Percentiles rank a stretch among this genome's conserved stretches.
Conservation (phyloP, 1,140 invertebrate genomes). For the Ectropis grisescens region DNA sequence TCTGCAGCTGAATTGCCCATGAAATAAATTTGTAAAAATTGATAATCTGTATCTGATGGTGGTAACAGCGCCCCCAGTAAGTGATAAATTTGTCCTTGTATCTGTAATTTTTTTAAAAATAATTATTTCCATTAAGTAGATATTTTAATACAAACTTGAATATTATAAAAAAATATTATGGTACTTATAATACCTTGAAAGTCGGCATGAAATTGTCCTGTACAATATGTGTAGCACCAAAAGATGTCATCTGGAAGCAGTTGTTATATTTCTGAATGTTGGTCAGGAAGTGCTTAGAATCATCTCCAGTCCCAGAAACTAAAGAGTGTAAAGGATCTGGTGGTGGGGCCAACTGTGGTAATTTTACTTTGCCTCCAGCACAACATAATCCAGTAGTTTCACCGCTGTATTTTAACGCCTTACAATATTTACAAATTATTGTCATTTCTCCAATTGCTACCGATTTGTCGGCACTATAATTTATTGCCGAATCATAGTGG, state of each 20-base stretch:
- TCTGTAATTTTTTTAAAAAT: constrained; percentile 12
- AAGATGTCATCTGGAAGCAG: constrained; percentile 13
- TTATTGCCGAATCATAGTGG: no score
- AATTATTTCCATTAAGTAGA: constrained; percentile 9
- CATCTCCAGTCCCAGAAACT: constrained; percentile 5
- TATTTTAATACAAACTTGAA: constrained; percentile 10
- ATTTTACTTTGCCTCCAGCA: no score
- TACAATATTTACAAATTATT: no score
- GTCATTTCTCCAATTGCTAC: no score
- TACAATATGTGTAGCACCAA: constrained; percentile 16
- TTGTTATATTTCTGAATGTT: constrained; percentile 18
- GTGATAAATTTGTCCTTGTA: constrained; percentile 15
- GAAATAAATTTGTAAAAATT: constrained; percentile 21
- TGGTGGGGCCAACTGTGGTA: no score
- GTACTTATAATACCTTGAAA: constrained; percentile 7
- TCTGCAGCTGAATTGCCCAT: constrained; percentile 15
- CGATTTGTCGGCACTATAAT: no score
- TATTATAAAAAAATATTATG: constrained; percentile 5
- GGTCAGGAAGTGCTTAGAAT: constrained; percentile 9
- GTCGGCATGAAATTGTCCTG: constrained; percentile 6
- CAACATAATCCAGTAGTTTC: no score
- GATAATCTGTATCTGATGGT: constrained; percentile 10
- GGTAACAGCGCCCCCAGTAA: constrained; percentile 10
- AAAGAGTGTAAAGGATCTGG: constrained; percentile 11
- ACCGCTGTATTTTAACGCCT: no score